Evolutionary conservation across 2,797 vertebrate species (phyloP).

Genomic region (Lates japonicus): DNA sequence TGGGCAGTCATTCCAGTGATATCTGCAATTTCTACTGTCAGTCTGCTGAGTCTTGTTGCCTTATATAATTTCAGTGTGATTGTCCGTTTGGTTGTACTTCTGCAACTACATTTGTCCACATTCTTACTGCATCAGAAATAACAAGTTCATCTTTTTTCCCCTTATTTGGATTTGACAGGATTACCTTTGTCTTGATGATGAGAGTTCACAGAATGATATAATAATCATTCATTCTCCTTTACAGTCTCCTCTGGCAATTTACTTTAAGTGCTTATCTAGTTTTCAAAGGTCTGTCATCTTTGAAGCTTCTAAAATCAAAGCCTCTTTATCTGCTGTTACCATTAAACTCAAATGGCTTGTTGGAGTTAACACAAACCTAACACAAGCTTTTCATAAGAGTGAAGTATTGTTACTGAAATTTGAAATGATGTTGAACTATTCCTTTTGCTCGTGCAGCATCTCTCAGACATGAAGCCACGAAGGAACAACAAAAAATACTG

Average conservation of each 20-base stretch:
- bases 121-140: not conserved
- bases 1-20: not conserved
- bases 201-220: not conserved
- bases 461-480: conserved; percentile 12
- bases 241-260: not conserved
- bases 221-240: not conserved
- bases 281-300: not conserved
- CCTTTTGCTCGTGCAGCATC: conserved; percentile 1
- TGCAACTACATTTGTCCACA: not conserved
- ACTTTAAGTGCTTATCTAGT: not conserved
- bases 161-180: not conserved
- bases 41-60: not conserved
- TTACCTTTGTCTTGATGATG: not conserved
- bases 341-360: not conserved
- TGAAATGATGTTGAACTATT: not conserved
- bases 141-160: not conserved
- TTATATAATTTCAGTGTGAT: not conserved
- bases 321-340: not conserved
- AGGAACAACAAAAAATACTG: not conserved
- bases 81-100: not conserved
- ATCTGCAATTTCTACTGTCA: not conserved
- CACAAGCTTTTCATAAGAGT: conserved; percentile 14
- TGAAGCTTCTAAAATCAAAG: not conserved
- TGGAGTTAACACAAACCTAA: not conserved
- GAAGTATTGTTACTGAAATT: not conserved